A percentile compares a stretch with the other conserved stretches of the same genome.
Conservation (phyloP, 2,113 vertebrate species). For the Mirounga angustirostris region DNA sequence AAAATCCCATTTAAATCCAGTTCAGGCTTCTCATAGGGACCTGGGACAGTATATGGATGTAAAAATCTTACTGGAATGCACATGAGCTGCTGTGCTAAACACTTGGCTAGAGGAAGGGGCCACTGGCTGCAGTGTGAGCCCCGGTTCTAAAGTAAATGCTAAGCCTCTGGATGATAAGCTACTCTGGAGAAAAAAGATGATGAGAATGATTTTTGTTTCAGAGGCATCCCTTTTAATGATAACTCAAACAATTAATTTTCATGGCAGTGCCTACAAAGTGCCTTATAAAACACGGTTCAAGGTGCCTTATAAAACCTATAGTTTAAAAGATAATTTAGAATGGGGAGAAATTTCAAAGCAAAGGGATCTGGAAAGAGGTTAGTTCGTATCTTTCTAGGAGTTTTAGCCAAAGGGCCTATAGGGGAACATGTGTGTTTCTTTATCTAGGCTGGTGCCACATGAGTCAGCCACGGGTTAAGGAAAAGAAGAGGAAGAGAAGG, state of each 20-base stretch:
- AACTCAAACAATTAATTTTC: conserved; percentile 72
- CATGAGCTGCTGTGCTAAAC: neutral
- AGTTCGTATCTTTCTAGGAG: neutral
- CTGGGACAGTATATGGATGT: neutral
- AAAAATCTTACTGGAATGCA: neutral
- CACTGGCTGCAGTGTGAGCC: fast-evolving
- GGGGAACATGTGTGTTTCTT: neutral
- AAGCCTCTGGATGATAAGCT: neutral
- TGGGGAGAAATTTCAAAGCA: neutral
- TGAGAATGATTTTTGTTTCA: conserved; percentile 41
- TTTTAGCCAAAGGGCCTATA: neutral
- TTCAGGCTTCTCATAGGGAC: neutral
- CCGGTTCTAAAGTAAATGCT: neutral
- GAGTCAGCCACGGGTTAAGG: neutral
- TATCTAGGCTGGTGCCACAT: neutral
- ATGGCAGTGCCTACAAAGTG: conserved; percentile 34
- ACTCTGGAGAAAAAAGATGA: neutral
- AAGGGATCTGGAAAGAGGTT: neutral
- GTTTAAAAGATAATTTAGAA: conserved; percentile 48
- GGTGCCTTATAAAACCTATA: conserved; percentile 56
- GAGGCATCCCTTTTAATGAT: conserved; percentile 48
- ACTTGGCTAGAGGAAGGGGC: neutral
- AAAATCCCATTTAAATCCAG: neutral
- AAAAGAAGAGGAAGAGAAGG: neutral
- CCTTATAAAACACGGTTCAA: conserved; percentile 57